Evolutionary conservation across 2,797 vertebrate species (phyloP).

Genomic region (Geotria australis): DNA sequence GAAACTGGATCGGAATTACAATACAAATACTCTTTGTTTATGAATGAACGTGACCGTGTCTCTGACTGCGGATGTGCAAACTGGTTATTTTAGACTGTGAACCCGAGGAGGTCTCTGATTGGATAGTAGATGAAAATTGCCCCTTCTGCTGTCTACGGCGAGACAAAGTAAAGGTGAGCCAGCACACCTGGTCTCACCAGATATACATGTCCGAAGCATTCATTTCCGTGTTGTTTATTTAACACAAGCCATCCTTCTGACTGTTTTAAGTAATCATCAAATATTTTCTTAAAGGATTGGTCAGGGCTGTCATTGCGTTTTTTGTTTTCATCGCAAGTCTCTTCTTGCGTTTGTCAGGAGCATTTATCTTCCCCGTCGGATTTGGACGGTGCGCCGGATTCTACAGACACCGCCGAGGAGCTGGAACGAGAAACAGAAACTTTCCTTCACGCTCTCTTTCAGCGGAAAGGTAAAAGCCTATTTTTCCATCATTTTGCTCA

Average conservation of each 20-base stretch:
- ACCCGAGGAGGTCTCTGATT: constrained; percentile 73
- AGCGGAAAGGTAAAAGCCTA: constrained; percentile 48
- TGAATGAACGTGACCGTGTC: not conserved
- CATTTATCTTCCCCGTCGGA: not conserved
- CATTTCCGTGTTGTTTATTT: too few relatives aligned
- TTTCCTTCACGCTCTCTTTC: constrained; percentile 94
- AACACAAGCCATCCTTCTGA: too few relatives aligned
- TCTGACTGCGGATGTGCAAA: too few relatives aligned
- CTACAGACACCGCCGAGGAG: constrained; percentile 37
- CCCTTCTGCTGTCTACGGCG: constrained; percentile 81
- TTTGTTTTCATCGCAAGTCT: not conserved
- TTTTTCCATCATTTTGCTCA: too few relatives aligned
- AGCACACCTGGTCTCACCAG: too few relatives aligned
- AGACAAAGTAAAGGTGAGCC: constrained; percentile 73
- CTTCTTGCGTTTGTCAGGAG: not conserved
- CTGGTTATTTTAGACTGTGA: constrained; percentile 52
- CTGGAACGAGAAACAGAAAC: constrained; percentile 80
- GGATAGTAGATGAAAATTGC: constrained; percentile 67
- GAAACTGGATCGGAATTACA: too few relatives aligned
- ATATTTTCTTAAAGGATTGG: too few relatives aligned
- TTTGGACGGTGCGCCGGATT: not conserved
- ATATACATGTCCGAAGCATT: too few relatives aligned
- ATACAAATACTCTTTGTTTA: not conserved
- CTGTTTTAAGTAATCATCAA: too few relatives aligned
- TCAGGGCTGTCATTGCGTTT: not conserved